A percentile compares a stretch with the other conserved stretches of the same genome.
These are phyloP conservation scores for Phaedon cochleariae DNA, from an alignment of 2,888 invertebrate genomes.

Conservation along the genomic window DNA sequence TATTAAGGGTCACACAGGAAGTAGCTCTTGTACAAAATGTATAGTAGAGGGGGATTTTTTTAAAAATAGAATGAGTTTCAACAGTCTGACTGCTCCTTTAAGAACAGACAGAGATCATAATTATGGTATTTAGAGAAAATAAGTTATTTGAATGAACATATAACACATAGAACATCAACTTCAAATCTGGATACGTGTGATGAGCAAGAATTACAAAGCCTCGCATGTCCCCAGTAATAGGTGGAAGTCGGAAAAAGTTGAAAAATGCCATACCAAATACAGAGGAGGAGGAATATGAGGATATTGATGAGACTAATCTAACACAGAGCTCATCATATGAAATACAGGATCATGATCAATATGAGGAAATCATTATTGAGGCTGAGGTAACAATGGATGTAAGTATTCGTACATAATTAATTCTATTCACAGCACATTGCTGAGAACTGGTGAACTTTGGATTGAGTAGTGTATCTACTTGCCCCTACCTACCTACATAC, in stretches of 20 bases:
- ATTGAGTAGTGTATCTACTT: too few relatives aligned
- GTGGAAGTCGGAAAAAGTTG: background rate
- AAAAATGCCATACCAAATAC: too few relatives aligned
- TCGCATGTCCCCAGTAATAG: background rate
- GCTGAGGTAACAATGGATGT: too few relatives aligned
- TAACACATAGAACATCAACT: background rate
- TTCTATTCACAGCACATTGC: too few relatives aligned
- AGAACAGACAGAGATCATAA: too few relatives aligned
- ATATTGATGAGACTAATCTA: background rate
- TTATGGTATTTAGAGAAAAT: background rate
- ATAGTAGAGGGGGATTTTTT: constrained; percentile 15
- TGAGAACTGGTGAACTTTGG: too few relatives aligned
- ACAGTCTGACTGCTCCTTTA: background rate
- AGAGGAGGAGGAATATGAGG: background rate
- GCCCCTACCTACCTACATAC: too few relatives aligned
- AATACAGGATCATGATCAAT: too few relatives aligned
- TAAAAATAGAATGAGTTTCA: constrained; percentile 8
- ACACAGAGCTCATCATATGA: too few relatives aligned
- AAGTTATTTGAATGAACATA: background rate
- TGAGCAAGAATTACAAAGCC: background rate
- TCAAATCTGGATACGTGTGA: background rate
- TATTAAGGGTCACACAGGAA: constrained; percentile 15
- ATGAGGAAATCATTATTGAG: too few relatives aligned
- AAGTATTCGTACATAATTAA: too few relatives aligned
- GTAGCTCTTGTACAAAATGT: constrained; percentile 21